Percentiles rank a stretch among this genome's conserved stretches.
Conservation (phyloP, 2,797 vertebrate species). For the Platalea minor region DNA sequence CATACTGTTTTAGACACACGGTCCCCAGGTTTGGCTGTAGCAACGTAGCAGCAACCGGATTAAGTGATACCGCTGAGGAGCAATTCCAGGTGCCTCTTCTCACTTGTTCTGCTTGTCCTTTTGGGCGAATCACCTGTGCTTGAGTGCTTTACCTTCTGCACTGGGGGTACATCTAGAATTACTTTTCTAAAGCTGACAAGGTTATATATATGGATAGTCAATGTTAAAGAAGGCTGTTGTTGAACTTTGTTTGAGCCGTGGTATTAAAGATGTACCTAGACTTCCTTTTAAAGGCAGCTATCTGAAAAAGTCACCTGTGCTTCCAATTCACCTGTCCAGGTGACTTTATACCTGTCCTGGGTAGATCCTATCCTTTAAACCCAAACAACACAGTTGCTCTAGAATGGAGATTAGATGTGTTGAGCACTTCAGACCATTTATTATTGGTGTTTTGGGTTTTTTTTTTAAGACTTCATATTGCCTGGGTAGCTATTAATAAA, state of each 20-base stretch:
- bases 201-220: neutral
- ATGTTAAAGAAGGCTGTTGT: neutral
- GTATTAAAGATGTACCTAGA: neutral
- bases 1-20: fast-evolving
- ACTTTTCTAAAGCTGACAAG: neutral
- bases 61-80: neutral
- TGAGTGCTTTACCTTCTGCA: neutral
- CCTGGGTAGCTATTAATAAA: neutral
- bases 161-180: no score
- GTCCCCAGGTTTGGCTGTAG: neutral
- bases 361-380: neutral
- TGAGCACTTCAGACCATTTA: neutral
- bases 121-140: neutral
- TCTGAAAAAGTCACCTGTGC: neutral
- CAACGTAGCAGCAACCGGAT: neutral
- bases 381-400: neutral
- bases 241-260: neutral
- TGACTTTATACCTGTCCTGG: neutral
- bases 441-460: neutral
- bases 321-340: neutral
- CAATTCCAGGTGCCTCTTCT: neutral
- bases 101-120: neutral
- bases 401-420: neutral
- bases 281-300: neutral
- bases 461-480: neutral